Percentiles rank a stretch among this genome's conserved stretches.
phyloP scores from a whole-genome alignment of 2,797 vertebrate genomes.

The Danionella dracula region DNA sequence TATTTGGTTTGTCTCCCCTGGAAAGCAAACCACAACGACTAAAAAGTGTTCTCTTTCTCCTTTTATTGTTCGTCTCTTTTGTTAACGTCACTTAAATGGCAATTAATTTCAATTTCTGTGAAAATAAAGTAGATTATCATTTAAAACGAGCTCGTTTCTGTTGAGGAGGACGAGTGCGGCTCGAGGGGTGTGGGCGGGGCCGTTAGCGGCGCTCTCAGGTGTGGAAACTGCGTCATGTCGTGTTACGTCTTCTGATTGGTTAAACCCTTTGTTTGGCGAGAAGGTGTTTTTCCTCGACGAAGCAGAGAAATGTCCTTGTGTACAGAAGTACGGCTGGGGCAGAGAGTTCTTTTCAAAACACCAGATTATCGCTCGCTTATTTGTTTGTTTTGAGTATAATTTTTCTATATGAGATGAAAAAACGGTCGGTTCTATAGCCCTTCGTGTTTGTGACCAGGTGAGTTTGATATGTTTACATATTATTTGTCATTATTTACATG shows the following conservation, averaged over 20 bases:
- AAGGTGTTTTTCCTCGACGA: neutral
- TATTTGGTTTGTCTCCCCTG: too few species aligned
- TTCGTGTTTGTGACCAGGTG: neutral
- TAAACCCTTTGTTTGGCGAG: neutral
- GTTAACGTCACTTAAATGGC: too few species aligned
- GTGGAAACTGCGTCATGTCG: constrained; percentile 22
- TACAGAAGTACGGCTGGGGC: too few species aligned
- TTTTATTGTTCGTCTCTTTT: too few species aligned
- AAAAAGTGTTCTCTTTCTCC: too few species aligned
- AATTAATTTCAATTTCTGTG: too few species aligned
- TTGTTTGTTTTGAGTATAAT: neutral
- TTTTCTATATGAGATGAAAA: neutral
- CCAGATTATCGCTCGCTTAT: too few species aligned
- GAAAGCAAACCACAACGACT: too few species aligned
- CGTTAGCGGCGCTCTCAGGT: constrained; percentile 33
- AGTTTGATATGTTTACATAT: constrained; percentile 15
- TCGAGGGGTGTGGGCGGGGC: neutral
- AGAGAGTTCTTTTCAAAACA: too few species aligned
- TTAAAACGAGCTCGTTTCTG: too few species aligned
- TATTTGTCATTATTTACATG: constrained; percentile 19
- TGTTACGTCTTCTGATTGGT: constrained; percentile 30
- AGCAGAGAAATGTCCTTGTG: neutral
- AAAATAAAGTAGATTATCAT: too few species aligned
- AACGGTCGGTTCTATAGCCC: neutral
- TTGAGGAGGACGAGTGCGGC: too few species aligned